Conservation (phyloP, 2,113 vertebrate genomes). For the Pteruthius melanotis region DNA sequence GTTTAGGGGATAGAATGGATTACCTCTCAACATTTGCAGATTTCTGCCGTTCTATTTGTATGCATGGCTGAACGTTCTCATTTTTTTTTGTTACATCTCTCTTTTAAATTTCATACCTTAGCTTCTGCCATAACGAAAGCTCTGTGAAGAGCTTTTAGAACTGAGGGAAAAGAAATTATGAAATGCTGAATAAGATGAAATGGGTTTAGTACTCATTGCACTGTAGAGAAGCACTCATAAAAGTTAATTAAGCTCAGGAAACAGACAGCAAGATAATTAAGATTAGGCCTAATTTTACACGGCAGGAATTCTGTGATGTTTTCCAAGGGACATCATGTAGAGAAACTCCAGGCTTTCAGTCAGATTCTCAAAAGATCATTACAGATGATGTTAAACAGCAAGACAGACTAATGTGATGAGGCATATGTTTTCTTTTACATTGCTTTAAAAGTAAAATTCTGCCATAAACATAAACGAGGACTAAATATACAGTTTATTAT, state of each 20-base stretch:
- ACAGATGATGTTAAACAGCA: slow-evolving; percentile 48
- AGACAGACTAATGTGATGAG: slow-evolving; percentile 21
- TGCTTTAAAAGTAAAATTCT: slow-evolving; percentile 48
- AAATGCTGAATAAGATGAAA: slow-evolving; percentile 69
- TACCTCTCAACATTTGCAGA: not conserved
- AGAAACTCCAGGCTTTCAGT: slow-evolving; percentile 55
- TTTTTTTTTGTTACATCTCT: slow-evolving; percentile 50
- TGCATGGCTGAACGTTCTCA: not conserved
- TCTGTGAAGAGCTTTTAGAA: slow-evolving; percentile 57
- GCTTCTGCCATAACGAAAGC: slow-evolving; percentile 59
- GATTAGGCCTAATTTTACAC: slow-evolving; percentile 70
- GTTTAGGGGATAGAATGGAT: slow-evolving; percentile 49
- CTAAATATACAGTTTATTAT: not conserved
- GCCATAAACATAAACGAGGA: slow-evolving; percentile 21
- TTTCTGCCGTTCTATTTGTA: slow-evolving; percentile 40
- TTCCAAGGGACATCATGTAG: slow-evolving; percentile 47
- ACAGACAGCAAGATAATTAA: slow-evolving; percentile 75
- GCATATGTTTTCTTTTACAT: slow-evolving; percentile 39
- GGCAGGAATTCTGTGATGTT: slow-evolving; percentile 64
- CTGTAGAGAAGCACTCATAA: slow-evolving; percentile 64
- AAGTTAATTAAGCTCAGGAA: slow-evolving; percentile 78
- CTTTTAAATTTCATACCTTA: slow-evolving; percentile 53
- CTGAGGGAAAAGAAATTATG: slow-evolving; percentile 49
- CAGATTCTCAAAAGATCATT: slow-evolving; percentile 56
- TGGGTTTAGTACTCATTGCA: slow-evolving; percentile 28